Conservation (phyloP, 2,797 vertebrate species). For the Hypotaenidia okinawae region DNA sequence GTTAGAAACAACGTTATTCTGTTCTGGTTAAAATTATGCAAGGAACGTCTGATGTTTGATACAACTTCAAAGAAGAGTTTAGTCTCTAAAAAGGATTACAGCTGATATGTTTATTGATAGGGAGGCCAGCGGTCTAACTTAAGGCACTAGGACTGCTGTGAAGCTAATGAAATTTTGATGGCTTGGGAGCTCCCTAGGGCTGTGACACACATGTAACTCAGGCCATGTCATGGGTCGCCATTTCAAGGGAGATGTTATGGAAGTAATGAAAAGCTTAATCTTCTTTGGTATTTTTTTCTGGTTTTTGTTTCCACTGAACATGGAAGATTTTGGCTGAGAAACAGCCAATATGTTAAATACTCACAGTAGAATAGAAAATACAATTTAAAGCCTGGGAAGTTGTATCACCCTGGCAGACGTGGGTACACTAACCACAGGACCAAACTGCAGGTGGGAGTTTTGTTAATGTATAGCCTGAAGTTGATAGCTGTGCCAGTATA, state of each 20-base stretch:
- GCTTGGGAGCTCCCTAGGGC: conserved; percentile 26
- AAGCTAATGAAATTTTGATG: conserved; percentile 74
- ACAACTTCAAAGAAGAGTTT: conserved; percentile 60
- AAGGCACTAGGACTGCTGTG: conserved; percentile 47
- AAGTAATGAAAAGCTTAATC: conserved; percentile 36
- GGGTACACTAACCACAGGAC: not conserved
- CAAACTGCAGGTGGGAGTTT: not conserved
- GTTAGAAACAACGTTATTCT: conserved; percentile 18
- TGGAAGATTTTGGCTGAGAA: conserved; percentile 5
- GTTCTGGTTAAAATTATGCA: conserved; percentile 40
- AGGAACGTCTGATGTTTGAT: conserved; percentile 36
- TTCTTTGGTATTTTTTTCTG: conserved; percentile 13
- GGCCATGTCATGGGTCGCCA: not conserved
- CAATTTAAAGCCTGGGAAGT: not conserved
- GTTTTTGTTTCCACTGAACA: conserved; percentile 22
- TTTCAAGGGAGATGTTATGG: conserved; percentile 38
- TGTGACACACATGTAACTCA: not conserved
- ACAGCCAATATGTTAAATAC: not conserved
- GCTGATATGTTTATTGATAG: conserved; percentile 74
- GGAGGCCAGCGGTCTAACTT: conserved; percentile 61
- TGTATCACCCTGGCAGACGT: not conserved
- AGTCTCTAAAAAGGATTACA: conserved; percentile 58
- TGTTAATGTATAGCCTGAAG: not conserved
- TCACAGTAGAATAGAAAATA: conserved; percentile 28
- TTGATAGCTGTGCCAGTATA: not conserved